Conservation (phyloP, 2,113 vertebrate species). For the Proterorhinus semilunaris region DNA sequence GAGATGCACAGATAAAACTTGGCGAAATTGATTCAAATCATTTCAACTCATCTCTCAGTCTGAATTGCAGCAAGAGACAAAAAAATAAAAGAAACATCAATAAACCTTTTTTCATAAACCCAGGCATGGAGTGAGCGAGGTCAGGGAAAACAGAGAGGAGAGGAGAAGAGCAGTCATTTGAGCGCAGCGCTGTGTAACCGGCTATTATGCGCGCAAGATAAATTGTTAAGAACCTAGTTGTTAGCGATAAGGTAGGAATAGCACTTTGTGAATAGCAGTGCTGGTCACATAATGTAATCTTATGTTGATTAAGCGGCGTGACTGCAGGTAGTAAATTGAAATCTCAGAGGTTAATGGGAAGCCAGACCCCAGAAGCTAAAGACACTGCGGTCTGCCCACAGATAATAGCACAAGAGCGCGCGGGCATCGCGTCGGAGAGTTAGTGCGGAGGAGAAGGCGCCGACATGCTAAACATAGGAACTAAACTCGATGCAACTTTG, state of each 20-base stretch:
- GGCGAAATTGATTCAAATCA: constrained; percentile 73
- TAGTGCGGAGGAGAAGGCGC: constrained; percentile 31
- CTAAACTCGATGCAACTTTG: constrained; percentile 23
- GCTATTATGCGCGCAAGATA: constrained; percentile 29
- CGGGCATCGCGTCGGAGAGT: constrained; percentile 41
- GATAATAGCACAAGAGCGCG: constrained; percentile 49
- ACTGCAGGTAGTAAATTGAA: constrained; percentile 67
- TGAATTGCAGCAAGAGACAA: constrained; percentile 26
- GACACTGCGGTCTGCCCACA: constrained; percentile 39
- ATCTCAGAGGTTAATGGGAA: constrained; percentile 72
- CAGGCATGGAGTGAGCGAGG: constrained; percentile 27
- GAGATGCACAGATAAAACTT: constrained; percentile 72
- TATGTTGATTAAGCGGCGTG: constrained; percentile 59
- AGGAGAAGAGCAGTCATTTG: constrained; percentile 42
- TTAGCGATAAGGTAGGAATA: constrained; percentile 32
- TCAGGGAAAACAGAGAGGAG: constrained; percentile 22
- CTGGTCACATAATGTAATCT: constrained; percentile 44
- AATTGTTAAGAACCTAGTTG: constrained; percentile 34
- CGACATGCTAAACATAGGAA: constrained; percentile 22
- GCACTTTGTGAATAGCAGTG: constrained; percentile 48
- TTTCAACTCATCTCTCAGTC: constrained; percentile 63
- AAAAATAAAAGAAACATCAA: constrained; percentile 63
- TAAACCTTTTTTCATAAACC: constrained; percentile 56
- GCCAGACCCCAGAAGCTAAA: constrained; percentile 57
- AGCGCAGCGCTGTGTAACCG: constrained; percentile 24